phyloP scores from a whole-genome alignment of 2,113 vertebrate species.

The Solea solea region DNA sequence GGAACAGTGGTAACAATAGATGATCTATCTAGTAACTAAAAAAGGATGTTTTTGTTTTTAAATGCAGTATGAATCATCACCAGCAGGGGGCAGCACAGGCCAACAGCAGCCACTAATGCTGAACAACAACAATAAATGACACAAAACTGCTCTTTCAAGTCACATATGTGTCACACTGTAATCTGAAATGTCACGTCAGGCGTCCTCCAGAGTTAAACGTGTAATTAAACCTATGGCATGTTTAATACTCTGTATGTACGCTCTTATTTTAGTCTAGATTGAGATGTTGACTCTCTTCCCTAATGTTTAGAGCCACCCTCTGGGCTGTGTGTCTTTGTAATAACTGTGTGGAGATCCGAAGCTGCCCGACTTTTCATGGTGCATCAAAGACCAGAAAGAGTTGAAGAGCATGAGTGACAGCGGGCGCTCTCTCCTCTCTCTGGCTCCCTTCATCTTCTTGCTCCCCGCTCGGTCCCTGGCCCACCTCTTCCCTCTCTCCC shows the following conservation, averaged over 20 bases:
- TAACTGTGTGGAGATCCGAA: slow-evolving; percentile 84
- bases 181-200: background rate
- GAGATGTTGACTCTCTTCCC: no score
- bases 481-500: slow-evolving; percentile 71
- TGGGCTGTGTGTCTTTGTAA: slow-evolving; percentile 86
- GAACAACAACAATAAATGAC: background rate
- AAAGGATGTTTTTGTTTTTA: no score
- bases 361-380: slow-evolving; percentile 83
- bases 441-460: slow-evolving; percentile 42
- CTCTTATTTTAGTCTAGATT: no score
- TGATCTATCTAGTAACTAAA: no score
- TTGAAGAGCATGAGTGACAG: slow-evolving; percentile 88
- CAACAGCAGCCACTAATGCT: background rate
- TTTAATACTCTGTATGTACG: no score
- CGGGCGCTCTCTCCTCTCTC: slow-evolving; percentile 68
- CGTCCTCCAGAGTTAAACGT: background rate
- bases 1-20: background rate
- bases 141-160: background rate
- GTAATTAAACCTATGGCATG: no score
- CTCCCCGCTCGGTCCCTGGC: slow-evolving; percentile 53
- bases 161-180: no score
- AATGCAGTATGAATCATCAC: background rate
- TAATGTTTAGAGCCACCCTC: slow-evolving; percentile 86
- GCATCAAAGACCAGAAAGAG: slow-evolving; percentile 91
- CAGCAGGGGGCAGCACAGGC: slow-evolving; percentile 55